Evolutionary conservation across 2,113 vertebrate genomes (phyloP).

Genomic region (Hippoglossus stenolepis): DNA sequence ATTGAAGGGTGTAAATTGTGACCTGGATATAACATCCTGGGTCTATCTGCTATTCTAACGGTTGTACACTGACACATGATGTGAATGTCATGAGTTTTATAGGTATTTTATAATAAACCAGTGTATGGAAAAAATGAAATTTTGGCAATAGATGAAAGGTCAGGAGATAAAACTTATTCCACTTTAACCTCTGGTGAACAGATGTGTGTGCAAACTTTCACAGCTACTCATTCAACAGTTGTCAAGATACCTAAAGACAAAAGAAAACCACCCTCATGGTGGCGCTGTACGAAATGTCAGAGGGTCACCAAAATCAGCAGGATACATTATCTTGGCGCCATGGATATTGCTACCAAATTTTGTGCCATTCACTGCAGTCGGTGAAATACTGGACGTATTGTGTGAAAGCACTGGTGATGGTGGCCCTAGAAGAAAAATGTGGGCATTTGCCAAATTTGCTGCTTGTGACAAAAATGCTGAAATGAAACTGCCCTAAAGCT

Average conservation of each 20-base stretch:
- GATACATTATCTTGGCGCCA: too few relatives aligned
- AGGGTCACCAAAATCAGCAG: not conserved
- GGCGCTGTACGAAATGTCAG: not conserved
- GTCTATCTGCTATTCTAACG: not conserved
- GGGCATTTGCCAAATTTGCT: too few relatives aligned
- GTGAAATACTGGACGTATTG: too few relatives aligned
- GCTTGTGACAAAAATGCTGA: too few relatives aligned
- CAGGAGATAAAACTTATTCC: not conserved
- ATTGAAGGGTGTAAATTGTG: not conserved
- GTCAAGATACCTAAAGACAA: not conserved
- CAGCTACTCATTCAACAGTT: not conserved
- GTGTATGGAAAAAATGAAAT: not conserved
- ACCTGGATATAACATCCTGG: not conserved
- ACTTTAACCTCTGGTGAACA: not conserved
- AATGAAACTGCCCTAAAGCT: too few relatives aligned
- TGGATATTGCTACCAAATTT: not conserved
- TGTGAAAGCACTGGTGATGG: too few relatives aligned
- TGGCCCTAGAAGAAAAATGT: too few relatives aligned
- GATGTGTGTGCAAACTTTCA: not conserved
- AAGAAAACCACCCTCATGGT: not conserved
- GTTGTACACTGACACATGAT: not conserved
- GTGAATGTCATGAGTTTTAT: not conserved
- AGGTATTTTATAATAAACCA: not conserved
- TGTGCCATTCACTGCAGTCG: too few relatives aligned
- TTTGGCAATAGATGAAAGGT: not conserved